These are phyloP conservation scores for Dendropsophus ebraccatus DNA, from an alignment of 2,113 vertebrate species.

Conservation along the genomic window DNA sequence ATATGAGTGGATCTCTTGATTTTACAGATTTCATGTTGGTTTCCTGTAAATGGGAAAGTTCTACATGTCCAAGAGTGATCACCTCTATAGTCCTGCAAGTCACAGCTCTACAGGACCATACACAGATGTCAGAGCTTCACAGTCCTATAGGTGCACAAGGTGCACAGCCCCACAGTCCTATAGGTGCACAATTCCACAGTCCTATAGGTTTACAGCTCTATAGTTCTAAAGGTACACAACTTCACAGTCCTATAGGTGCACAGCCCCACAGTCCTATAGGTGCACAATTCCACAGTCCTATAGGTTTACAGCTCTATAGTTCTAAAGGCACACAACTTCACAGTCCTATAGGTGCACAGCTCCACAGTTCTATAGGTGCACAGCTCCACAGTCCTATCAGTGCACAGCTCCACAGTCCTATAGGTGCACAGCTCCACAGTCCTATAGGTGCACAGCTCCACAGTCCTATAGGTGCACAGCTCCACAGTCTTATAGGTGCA, in stretches of 20 bases:
- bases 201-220: background rate
- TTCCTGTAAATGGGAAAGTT: background rate
- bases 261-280: background rate
- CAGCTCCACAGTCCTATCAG: too few relatives aligned
- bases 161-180: too few relatives aligned
- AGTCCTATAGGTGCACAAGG: too few relatives aligned
- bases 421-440: too few relatives aligned
- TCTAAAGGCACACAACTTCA: background rate
- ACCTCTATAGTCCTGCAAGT: background rate
- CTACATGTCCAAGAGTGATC: background rate
- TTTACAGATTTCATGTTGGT: background rate
- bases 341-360: background rate
- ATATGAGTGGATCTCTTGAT: background rate
- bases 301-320: too few relatives aligned
- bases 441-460: background rate
- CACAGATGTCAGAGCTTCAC: too few relatives aligned
- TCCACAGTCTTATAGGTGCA: background rate
- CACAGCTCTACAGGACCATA: too few relatives aligned
- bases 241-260: background rate
- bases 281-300: background rate
- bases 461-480: background rate
- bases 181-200: too few relatives aligned
- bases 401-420: too few relatives aligned
- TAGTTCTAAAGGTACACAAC: background rate
- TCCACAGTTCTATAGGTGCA: background rate